A percentile compares a stretch with the other conserved stretches of the same genome.
Evolutionary conservation across 53 echinoderm and acorn worm genomes (phyloP).

Genomic region (Arbacia lixula): DNA sequence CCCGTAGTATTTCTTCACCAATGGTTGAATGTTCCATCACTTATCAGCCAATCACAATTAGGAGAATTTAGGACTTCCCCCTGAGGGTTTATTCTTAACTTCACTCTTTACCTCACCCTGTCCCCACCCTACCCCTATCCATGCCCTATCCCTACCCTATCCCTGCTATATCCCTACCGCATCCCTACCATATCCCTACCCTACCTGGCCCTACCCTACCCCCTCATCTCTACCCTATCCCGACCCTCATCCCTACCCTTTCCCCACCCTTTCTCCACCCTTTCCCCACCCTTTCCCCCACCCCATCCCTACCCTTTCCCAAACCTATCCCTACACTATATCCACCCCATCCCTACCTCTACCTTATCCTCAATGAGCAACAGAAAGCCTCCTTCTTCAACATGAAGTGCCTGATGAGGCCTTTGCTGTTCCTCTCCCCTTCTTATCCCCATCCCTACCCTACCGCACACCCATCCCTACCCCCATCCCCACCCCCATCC

Average conservation of each 20-base stretch:
- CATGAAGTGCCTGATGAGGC: conserved; percentile 82
- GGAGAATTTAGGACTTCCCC: too few species aligned
- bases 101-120: too few species aligned
- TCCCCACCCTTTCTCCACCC: neutral
- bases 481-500: neutral
- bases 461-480: neutral
- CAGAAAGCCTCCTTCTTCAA: conserved; percentile 51
- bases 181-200: too few species aligned
- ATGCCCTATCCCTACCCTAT: too few species aligned
- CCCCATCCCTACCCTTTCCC: neutral
- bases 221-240: neutral
- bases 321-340: neutral
- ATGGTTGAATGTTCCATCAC: too few species aligned
- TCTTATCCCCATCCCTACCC: neutral
- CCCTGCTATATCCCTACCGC: too few species aligned
- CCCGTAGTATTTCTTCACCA: too few species aligned
- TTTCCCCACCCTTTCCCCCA: neutral
- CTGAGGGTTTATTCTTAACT: too few species aligned
- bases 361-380: conserved; percentile 53
- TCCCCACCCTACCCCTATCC: too few species aligned
- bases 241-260: neutral
- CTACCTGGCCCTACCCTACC: too few species aligned
- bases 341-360: too few species aligned
- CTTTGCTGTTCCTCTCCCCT: neutral
- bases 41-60: too few species aligned